These are phyloP conservation scores for Tachysurus fulvidraco DNA, from an alignment of 2,113 vertebrate genomes.

Conservation along the genomic window DNA sequence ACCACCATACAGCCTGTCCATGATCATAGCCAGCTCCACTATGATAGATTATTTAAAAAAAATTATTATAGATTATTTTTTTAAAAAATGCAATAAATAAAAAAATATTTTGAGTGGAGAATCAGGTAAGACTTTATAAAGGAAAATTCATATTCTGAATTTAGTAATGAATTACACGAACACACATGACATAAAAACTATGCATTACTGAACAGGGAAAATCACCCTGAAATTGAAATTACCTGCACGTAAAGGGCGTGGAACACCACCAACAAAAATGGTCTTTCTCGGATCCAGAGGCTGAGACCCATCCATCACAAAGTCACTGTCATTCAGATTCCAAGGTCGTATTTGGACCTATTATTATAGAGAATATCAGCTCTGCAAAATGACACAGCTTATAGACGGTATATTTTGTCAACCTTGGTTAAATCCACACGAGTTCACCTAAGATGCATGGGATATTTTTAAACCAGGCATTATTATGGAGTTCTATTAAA, in stretches of 20 bases:
- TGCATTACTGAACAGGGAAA: neutral
- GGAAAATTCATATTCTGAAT: neutral
- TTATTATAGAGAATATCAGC: slow-evolving; percentile 25
- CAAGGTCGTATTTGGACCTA: slow-evolving; percentile 99
- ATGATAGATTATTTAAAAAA: slow-evolving; percentile 23
- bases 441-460: neutral
- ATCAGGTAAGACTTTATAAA: neutral
- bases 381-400: neutral
- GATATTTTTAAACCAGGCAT: neutral
- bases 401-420: neutral
- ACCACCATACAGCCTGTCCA: slow-evolving; percentile 97
- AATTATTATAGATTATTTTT: too few relatives aligned
- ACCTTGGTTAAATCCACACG: neutral
- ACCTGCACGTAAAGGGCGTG: slow-evolving; percentile 97
- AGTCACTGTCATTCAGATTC: slow-evolving; percentile 99
- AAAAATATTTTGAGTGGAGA: neutral
- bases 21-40: slow-evolving; percentile 99
- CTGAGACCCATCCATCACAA: slow-evolving; percentile 99
- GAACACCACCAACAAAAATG: slow-evolving; percentile 98
- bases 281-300: slow-evolving; percentile 98
- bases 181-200: neutral
- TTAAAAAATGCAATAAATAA: too few relatives aligned
- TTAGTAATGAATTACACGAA: neutral
- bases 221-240: slow-evolving; percentile 24
- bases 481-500: neutral